Evolutionary conservation across 2,113 vertebrate species (phyloP).

Genomic region (Grammomys surdaster): DNA sequence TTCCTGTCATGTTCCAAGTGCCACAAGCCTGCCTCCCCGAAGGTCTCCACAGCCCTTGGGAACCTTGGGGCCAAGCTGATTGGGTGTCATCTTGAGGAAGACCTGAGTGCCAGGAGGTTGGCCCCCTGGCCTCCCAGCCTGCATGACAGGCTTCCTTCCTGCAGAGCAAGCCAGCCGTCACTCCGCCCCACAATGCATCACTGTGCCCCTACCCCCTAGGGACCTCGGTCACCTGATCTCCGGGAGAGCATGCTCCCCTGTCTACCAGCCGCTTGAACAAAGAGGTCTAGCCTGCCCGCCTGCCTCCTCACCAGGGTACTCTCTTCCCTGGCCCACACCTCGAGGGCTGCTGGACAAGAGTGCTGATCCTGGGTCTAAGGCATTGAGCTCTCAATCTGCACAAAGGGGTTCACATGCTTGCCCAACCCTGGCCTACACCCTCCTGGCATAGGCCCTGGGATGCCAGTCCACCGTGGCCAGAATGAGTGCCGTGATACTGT

Average conservation of each 20-base stretch:
- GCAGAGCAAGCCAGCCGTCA: background rate
- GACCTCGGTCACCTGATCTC: slow-evolving; percentile 79
- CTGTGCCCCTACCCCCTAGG: slow-evolving; percentile 56
- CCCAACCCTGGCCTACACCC: background rate
- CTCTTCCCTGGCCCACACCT: background rate
- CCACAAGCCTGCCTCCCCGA: background rate
- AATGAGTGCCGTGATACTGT: background rate
- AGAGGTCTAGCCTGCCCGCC: slow-evolving; percentile 48
- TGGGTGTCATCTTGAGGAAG: too few species aligned
- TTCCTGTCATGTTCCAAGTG: background rate
- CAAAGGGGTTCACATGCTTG: fast-evolving
- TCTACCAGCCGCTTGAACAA: slow-evolving; percentile 76
- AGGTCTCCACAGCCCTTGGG: background rate
- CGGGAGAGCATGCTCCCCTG: slow-evolving; percentile 65
- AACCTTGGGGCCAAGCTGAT: background rate
- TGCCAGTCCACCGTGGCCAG: background rate
- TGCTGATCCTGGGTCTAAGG: background rate
- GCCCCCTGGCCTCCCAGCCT: background rate
- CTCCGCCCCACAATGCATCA: slow-evolving; percentile 55
- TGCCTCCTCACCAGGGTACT: background rate
- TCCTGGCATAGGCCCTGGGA: background rate
- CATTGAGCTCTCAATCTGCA: too few species aligned
- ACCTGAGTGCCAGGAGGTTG: background rate
- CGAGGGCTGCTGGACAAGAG: background rate
- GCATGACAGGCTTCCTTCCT: slow-evolving; percentile 67